Evolutionary conservation across 1,140 invertebrate species (phyloP).

Genomic region (Aleiodes sp.): DNA sequence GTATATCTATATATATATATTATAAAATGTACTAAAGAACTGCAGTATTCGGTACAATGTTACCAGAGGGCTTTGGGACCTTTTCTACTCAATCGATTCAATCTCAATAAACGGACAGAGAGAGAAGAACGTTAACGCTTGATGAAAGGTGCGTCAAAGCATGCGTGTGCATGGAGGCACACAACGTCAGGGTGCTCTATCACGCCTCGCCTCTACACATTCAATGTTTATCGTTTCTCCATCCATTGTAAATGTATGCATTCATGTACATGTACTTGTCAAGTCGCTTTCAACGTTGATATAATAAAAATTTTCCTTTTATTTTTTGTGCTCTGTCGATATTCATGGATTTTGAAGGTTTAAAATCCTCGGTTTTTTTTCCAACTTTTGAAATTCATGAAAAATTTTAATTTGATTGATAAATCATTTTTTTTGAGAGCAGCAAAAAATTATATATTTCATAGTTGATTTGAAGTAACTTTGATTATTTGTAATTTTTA

Average conservation of each 20-base stretch:
- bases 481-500: too few relatives aligned
- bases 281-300: not conserved
- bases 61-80: conserved; percentile 41
- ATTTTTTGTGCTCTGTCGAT: too few relatives aligned
- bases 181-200: conserved; percentile 26
- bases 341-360: too few relatives aligned
- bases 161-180: conserved; percentile 38
- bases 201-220: not conserved
- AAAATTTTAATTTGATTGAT: too few relatives aligned
- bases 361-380: too few relatives aligned
- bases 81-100: conserved; percentile 58
- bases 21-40: too few relatives aligned
- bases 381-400: too few relatives aligned
- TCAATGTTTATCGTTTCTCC: not conserved
- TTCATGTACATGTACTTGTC: not conserved
- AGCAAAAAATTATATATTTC: too few relatives aligned
- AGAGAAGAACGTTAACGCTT: conserved; percentile 44
- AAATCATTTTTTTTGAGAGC: too few relatives aligned
- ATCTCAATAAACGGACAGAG: conserved; percentile 40
- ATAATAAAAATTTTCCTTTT: not conserved
- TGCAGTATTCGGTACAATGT: not conserved
- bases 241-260: not conserved
- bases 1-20: not conserved
- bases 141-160: conserved; percentile 59
- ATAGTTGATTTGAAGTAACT: too few relatives aligned